Base-by-base conservation (phyloP, 2,888 invertebrate species). In the Harmothoe impar region DNA sequence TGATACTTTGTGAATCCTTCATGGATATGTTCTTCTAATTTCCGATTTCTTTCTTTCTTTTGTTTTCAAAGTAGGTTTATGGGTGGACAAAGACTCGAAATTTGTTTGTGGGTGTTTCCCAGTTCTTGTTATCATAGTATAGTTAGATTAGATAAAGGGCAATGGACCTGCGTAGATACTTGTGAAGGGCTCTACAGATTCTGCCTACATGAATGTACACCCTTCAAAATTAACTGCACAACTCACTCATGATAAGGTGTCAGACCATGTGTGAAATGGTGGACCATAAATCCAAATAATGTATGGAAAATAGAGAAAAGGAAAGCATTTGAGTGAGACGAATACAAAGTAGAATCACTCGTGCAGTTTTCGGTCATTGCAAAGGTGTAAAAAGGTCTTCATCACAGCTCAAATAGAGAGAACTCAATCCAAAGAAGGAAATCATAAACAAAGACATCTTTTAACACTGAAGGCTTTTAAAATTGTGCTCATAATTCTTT, bases 151-250 rank as follows among this genome's bases (percentile, higher is more conserved):
- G 62, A 62, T 62, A 5, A n/a, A 20, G 62, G 20, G 3, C 23
- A 5, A 1, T 12, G 62, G 62, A 20, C 12, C n/a, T 62, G 20
- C 15, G 81, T n/a, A 81, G 43, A 81, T 43, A 81, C 81, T 43
- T 81, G 35, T 81, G n/a, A 43, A 33, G 15, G 81, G 81, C 81
- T 15, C n/a, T 81, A 81, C 81, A 81, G 20, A 81, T 81, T 81
- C 81, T 81, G 81, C 81, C 81, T 15, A 81, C 23, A 20, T 20
- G 81, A 35, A 35, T 0, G 43, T 43, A 43, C 43, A 81, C 15
- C 43, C 43, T 81, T 81, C 43, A 81, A 43, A 81, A 35, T n/a
- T 0, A 81, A 43, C 33, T 81, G n/a, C 33, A 81, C 23, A 35
- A 43, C 81, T 43, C n/a, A n/a, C n/a, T 35, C 43, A 81, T 35